Evolutionary conservation across 1,140 invertebrate genomes (phyloP), one percentile per base, ranked within the genome.

Genomic region (Neotoxoptera formosana): DNA sequence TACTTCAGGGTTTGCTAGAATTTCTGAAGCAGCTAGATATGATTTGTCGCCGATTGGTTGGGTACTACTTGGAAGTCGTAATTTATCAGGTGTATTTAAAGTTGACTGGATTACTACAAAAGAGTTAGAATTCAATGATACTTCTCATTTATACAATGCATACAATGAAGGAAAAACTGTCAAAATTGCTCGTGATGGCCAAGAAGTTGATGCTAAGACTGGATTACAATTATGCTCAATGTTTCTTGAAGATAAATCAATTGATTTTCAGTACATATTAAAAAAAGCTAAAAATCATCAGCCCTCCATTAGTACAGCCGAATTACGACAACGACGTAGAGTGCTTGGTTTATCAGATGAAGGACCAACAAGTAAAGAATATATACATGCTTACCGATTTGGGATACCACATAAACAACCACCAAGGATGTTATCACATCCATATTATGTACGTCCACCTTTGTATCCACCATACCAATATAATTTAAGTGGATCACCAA

Each of bases 101-200:
- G 96, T 99, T 9, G 99, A 99, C 95, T 99, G 99, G 99, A 98
- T 99, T 93, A 99, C 98, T 94, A 97, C 98, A 95, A 98, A 98
- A 95, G 99, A 99, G 95, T 96, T 99, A 89, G 97, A 98, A 23
- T 99, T 99, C 94, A 97, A 97, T 93, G 97, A 97, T 94, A 99
- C 98, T 4, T 96, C 98, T 94, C 98, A 99, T 95, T 96, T 99
- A 47, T 99, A 99, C 94, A 99, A 99, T 96, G 97, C 98, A 9
- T 99, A 99, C 98, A 99, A 99, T 96, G 98, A 99, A 95, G 98
- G 98, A 56, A 99, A 99, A 95, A 98, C 99, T 91, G 99, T 99
- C 0, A 99, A 99, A 96, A 99, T 99, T 95, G 99, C 99, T 30
- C 96, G 99, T 94, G 99, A 99, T 96, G 99, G 99, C 34, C 99